Evolutionary conservation across 1,140 invertebrate genomes (phyloP), one percentile per base, ranked within the genome.

Genomic region (Drosophila pachea): DNA sequence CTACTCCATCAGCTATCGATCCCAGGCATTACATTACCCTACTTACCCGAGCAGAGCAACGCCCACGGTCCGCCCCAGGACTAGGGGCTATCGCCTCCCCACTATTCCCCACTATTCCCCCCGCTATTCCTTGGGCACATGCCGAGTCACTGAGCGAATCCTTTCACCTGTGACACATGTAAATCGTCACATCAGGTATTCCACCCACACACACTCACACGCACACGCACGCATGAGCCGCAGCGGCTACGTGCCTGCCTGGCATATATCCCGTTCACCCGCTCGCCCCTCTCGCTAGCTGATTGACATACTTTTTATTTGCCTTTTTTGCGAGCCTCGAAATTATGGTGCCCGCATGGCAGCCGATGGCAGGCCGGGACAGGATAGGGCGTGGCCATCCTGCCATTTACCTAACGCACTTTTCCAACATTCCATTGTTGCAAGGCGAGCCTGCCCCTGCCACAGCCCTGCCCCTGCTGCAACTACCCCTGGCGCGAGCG

Each of bases 221-320:
- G n/a, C 31, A 36, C 7, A 63, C 48, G 14, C 47, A 16, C 31
- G 47, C 7, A 63, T 56, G 14, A 53, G 12, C 42, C 49, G 47
- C 12, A 4, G 5, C 50, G 47, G 61, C 61, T 73, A 48, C 55
- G 54, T 74, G 72, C 45, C 29, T 14, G 22, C 35, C 29, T 16
- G 48, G 14, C 29, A 45, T 6, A 45, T 52, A 56, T 74, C 38
- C 60, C 22, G n/a, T n/a, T n/a, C n/a, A n/a, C n/a, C n/a, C n/a
- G n/a, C 22, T 22, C 22, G 1, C 22, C 22, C 22, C 22, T 22
- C 22, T 22, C 22, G 22, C 22, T 3, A 3, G 22, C 22, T 22
- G 81, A 86, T 84, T 81, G 81, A 70, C 82, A 81, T 86, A 73
- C 76, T 64, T 86, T 86, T 81, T 77, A 84, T 86, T 77, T 79